Evolutionary conservation across 2,888 invertebrate species (phyloP).

Genomic region (Pseudococcus viburni): DNA sequence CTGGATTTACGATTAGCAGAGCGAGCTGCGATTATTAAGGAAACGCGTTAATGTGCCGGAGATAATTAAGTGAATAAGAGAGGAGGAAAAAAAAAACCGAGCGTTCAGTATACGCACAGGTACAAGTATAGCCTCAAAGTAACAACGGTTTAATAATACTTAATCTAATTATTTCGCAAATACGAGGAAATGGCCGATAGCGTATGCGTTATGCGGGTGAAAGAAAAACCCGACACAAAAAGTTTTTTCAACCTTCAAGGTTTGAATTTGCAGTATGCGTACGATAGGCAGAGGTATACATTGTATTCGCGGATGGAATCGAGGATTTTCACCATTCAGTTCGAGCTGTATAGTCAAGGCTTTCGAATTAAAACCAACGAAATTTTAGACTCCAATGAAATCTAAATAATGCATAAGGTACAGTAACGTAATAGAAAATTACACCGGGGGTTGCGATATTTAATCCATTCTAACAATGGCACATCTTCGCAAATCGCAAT

Average conservation of each 20-base stretch:
- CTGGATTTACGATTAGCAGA: not conserved
- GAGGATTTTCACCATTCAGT: slow-evolving; percentile 5
- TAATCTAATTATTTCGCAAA: slow-evolving; percentile 31
- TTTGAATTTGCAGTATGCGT: not conserved
- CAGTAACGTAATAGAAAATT: not conserved
- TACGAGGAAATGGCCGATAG: not conserved
- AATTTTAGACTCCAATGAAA: not conserved
- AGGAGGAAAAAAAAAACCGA: not conserved
- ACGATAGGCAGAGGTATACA: not conserved
- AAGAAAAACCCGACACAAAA: slow-evolving; percentile 9
- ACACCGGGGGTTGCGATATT: not conserved
- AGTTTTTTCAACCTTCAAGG: slow-evolving; percentile 14
- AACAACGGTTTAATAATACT: slow-evolving; percentile 11
- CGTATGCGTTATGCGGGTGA: not conserved
- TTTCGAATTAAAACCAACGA: not conserved
- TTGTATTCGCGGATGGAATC: not conserved
- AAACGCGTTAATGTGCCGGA: slow-evolving; percentile 2
- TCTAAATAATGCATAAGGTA: not conserved
- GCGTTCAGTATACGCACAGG: not conserved
- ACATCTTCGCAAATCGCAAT: not conserved
- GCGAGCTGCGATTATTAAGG: not conserved
- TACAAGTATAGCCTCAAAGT: not conserved
- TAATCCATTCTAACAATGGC: not conserved
- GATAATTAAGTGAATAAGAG: not conserved
- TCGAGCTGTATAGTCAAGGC: not conserved